Evolutionary conservation across 2,888 invertebrate genomes (phyloP), one percentile per base, ranked within the genome.

Genomic region (Cephus nigrinus): DNA sequence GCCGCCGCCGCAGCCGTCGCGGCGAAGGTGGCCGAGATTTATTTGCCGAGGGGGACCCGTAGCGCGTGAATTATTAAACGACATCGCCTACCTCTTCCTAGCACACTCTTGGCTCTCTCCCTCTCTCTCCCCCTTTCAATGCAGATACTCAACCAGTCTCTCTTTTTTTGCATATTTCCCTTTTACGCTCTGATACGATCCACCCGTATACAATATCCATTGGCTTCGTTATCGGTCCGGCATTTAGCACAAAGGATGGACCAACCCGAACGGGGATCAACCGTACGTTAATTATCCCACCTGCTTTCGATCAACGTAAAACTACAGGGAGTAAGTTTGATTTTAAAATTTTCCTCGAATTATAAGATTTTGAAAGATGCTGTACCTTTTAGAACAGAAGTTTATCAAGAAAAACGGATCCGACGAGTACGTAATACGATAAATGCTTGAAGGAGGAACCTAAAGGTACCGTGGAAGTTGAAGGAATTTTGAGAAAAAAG

Each of bases 1-100:
- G 55, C 4, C 40, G 40, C 4, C 40, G 40, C 40, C 40, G 40
- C 40, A 40, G 40, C 40, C 31, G 71, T 71, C 31, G 71, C 30
- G 71, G 12, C 71, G 71, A 71, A 71, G 71, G 72, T 75, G 33
- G 68, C 83, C 81, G 85, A 84, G 86, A 88, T 88, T 88, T 88
- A 88, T 88, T 85, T 85, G 80, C 83, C 82, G 73, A 82, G 81
- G 80, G 80, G 81, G 84, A 30, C n/a, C 69, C 55, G 55, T 55
- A 55, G 55, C 55, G 55, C 55, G 55, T 55, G 55, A 55, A 55
- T 55, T 55, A 55, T 55, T 55, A 55, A 55, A 55, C 55, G 55
- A 55, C 23, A 9, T 23, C 55, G 55, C 23, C 55, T 23, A 55
- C 55, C 55, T 55, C 55, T 23, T 55, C 55, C 55, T 55, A 23